Conservation (phyloP, 1,140 invertebrate species). For the Plectrocnemia conspersa region DNA sequence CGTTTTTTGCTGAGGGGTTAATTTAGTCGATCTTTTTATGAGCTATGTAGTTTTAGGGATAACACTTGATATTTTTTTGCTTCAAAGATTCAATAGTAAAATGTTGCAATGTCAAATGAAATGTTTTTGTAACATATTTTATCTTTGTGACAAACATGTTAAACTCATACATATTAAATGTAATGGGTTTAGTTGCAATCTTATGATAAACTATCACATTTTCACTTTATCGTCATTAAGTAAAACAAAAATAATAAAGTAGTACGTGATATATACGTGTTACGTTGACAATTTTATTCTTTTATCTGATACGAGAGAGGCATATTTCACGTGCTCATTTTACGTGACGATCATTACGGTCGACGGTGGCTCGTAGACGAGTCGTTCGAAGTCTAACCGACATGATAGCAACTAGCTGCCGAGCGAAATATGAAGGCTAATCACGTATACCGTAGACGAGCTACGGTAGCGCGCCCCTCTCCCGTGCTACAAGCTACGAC, state of each 20-base stretch:
- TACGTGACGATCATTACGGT: not conserved
- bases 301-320: not conserved
- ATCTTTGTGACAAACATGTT: no score
- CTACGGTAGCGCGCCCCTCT: slow-evolving; percentile 1
- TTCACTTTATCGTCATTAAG: not conserved
- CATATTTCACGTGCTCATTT: not conserved
- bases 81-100: no score
- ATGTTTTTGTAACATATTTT: no score
- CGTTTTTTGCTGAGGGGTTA: no score
- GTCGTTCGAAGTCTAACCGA: not conserved
- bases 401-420: not conserved
- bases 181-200: no score
- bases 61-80: no score
- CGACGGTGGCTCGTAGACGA: not conserved
- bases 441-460: slow-evolving; percentile 7
- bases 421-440: slow-evolving; percentile 12
- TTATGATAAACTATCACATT: not conserved
- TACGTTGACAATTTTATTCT: not conserved
- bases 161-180: no score
- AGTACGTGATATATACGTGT: not conserved
- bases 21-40: no score
- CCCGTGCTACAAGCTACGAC: not conserved
- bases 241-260: not conserved
- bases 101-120: no score
- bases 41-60: no score